These are phyloP conservation scores for Calyptomena viridis DNA, from an alignment of 2,113 vertebrate genomes.

Conservation along the genomic window DNA sequence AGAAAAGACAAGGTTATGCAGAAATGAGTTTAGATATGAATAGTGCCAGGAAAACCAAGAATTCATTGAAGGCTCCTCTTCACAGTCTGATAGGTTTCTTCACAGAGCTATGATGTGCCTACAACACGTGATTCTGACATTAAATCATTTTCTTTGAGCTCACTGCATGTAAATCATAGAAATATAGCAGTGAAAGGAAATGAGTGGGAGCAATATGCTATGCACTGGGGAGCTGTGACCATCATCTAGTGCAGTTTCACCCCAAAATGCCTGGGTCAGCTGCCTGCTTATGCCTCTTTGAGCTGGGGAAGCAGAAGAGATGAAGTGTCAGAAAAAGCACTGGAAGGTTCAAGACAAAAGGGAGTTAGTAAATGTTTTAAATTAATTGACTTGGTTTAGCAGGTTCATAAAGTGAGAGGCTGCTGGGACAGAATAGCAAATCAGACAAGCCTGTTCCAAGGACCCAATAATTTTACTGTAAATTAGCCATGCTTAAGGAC, in stretches of 20 bases:
- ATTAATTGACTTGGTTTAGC: neutral
- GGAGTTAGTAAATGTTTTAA: neutral
- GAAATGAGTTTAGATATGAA: neutral
- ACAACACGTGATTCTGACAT: neutral
- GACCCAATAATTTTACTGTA: neutral
- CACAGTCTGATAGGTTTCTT: neutral
- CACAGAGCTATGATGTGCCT: neutral
- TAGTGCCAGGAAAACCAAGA: neutral
- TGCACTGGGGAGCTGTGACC: neutral
- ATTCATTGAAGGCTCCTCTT: neutral
- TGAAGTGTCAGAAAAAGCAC: neutral
- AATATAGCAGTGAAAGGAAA: neutral
- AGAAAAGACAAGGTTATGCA: neutral
- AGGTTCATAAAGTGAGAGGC: neutral
- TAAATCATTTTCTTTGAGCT: neutral
- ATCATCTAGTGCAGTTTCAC: neutral
- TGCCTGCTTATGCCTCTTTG: neutral
- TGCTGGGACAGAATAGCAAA: neutral
- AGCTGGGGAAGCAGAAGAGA: neutral
- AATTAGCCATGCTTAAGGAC: neutral
- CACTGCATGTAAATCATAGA: neutral
- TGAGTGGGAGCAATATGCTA: fast-evolving
- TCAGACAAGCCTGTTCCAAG: neutral
- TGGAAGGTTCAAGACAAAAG: neutral
- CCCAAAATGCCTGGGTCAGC: fast-evolving